phyloP scores from a whole-genome alignment of 1,140 invertebrate genomes.

The Drosophila kikkawai region DNA sequence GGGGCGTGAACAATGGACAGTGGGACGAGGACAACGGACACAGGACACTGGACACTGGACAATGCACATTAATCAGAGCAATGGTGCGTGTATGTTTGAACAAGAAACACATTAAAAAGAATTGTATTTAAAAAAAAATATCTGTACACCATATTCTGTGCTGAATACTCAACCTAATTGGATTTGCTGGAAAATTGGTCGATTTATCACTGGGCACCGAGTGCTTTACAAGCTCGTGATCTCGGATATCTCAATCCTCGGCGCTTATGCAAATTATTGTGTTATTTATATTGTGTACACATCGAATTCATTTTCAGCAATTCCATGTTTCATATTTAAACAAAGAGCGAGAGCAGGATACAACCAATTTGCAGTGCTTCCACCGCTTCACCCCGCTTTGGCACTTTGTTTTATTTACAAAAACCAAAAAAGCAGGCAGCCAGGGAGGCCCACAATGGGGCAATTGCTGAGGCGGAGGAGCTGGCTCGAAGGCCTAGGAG shows the following conservation, averaged over 20 bases:
- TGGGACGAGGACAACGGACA: constrained; percentile 47
- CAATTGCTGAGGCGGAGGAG: constrained; percentile 62
- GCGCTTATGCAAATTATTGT: constrained; percentile 44
- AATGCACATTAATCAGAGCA: constrained; percentile 67
- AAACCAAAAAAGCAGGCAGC: constrained; percentile 29
- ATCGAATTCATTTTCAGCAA: constrained; percentile 45
- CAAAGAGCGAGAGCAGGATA: constrained; percentile 16
- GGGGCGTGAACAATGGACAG: constrained; percentile 25
- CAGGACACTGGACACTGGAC: constrained; percentile 28
- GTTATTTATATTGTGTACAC: constrained; percentile 52
- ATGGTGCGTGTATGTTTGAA: constrained; percentile 47
- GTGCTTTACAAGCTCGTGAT: constrained; percentile 37
- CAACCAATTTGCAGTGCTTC: constrained; percentile 60
- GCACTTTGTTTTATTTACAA: constrained; percentile 66
- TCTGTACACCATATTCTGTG: background rate
- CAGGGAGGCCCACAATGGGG: constrained; percentile 51
- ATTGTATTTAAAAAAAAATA: constrained; percentile 38
- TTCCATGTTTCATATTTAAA: constrained; percentile 47
- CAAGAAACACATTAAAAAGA: constrained; percentile 39
- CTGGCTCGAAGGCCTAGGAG: constrained; percentile 5
- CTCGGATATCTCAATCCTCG: constrained; percentile 30
- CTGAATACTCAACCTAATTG: constrained; percentile 34
- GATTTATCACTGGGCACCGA: constrained; percentile 36
- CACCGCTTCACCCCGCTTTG: constrained; percentile 6
- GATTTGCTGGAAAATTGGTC: constrained; percentile 43